Evolutionary conservation across 23 tunicate genomes (phyloP).

Genomic region (Botrylloides violaceus): DNA sequence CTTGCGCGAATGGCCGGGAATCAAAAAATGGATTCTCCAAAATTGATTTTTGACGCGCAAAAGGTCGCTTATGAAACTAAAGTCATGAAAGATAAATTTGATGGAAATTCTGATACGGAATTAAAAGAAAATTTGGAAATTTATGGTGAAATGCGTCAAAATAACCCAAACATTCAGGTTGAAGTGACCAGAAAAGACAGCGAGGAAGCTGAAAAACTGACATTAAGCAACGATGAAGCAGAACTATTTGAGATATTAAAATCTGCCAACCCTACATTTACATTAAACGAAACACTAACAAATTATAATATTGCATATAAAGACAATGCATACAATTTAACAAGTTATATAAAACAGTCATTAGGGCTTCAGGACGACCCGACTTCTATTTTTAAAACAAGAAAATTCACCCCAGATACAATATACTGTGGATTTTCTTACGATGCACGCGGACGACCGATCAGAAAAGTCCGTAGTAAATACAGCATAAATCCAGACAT

Average conservation of each 20-base stretch:
- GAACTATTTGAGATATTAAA: not conserved
- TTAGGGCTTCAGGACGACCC: not conserved
- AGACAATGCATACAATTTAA: slow-evolving; percentile 3
- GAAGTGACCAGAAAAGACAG: not conserved
- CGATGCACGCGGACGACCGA: slow-evolving; percentile 21
- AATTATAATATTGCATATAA: slow-evolving; percentile 9
- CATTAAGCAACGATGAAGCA: not conserved
- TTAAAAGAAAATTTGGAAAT: slow-evolving; percentile 7
- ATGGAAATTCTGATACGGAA: not conserved
- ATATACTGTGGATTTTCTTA: slow-evolving; percentile 68
- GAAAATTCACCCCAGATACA: not conserved
- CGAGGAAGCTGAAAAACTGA: not conserved
- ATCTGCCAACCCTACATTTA: not conserved
- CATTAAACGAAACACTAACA: not conserved
- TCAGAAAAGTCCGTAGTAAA: slow-evolving; percentile 33
- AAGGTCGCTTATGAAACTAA: not conserved
- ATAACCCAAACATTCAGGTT: not conserved
- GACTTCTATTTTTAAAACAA: not conserved
- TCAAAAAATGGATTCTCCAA: not conserved
- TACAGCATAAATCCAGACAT: slow-evolving; percentile 21
- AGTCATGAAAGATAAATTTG: not conserved
- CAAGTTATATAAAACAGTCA: not conserved
- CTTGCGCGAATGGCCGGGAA: not conserved
- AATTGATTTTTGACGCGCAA: not conserved
- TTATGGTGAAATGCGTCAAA: slow-evolving; percentile 1